Evolutionary conservation across 1,140 invertebrate species (phyloP), one percentile per base, ranked within the genome.

Genomic region (Polyergus mexicanus): DNA sequence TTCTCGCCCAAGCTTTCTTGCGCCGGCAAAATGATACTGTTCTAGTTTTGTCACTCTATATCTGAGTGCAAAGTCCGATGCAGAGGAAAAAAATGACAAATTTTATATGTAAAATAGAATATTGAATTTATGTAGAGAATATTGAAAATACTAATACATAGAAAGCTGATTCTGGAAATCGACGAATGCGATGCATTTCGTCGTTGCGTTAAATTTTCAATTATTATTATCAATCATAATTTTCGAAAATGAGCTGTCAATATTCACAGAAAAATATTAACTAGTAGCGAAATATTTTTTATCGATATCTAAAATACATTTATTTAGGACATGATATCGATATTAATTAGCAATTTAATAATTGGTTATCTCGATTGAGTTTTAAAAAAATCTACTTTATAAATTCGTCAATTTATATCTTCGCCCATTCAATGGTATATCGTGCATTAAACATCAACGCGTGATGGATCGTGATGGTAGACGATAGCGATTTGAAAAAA

Each of bases 1-100:
- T 88, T 85, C 89, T 89, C 88, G 87, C 89, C 88, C 84, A 68
- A 4, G 66, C 84, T 76, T 47, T 54, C 16, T 38, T 54, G 11
- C 65, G 19, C 19, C n/a, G 11, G 54, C 41, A 68, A 88, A 71
- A 88, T 74, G 28, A 47, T 69, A 63, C 32, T 44, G 54, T 58
- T 77, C 62, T 28, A 56, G 65, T 86, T 66, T 80, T 80, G 74
- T 85, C 54, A 71, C 58, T 54, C 47, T 38, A 19, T 25, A 68
- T 83, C 62, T 72, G 78, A 44, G 60, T 56, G 68, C 38, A 68
- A 72, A 13, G 3, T 83, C n/a, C 54, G 25, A 44, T 25, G 32
- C 16, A 25, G n/a, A 28, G 32, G 38, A 60, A 13, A 58, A 56
- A 22, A n/a, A 3, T 28, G 3, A 41, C 35, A 28, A 41, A 60